Evolutionary conservation across 2,888 invertebrate genomes (phyloP).

Genomic region (Nephrocerus scutellatus): DNA sequence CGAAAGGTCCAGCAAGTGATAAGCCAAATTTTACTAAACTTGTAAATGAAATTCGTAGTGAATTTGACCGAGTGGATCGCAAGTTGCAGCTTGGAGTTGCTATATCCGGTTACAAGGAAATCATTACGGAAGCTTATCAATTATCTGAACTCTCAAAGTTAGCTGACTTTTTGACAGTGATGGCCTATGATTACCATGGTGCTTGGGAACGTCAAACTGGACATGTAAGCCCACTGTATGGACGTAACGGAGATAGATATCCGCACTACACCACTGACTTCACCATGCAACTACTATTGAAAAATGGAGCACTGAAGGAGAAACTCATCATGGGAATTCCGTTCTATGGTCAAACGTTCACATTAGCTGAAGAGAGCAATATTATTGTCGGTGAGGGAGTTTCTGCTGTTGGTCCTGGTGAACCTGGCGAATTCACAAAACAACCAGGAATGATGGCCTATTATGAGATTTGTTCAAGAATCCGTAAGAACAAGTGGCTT

Average conservation of each 20-base stretch:
- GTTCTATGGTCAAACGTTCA: constrained; percentile 82
- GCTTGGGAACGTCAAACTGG: constrained; percentile 78
- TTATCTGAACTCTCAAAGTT: constrained; percentile 60
- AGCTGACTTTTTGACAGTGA: constrained; percentile 74
- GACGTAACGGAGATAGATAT: constrained; percentile 58
- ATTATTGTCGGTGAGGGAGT: constrained; percentile 53
- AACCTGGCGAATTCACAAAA: constrained; percentile 71
- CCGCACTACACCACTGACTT: constrained; percentile 75
- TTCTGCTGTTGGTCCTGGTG: constrained; percentile 65
- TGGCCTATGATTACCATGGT: constrained; percentile 85
- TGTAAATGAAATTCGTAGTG: constrained; percentile 53
- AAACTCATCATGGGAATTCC: constrained; percentile 77
- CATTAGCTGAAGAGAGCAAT: constrained; percentile 48
- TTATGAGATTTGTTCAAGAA: constrained; percentile 73
- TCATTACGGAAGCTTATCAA: constrained; percentile 81
- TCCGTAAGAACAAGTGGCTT: constrained; percentile 62
- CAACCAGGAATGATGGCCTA: constrained; percentile 85
- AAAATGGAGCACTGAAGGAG: constrained; percentile 66
- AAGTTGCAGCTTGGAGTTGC: constrained; percentile 73
- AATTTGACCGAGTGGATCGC: constrained; percentile 35
- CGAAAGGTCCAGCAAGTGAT: constrained; percentile 70
- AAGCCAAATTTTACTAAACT: constrained; percentile 71
- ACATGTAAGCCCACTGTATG: constrained; percentile 72
- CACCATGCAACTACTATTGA: constrained; percentile 68
- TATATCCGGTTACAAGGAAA: constrained; percentile 84